Evolutionary conservation across 2,113 vertebrate species (phyloP), one percentile per base, ranked within the genome.

Genomic region (Romanogobio albipinnatus): DNA sequence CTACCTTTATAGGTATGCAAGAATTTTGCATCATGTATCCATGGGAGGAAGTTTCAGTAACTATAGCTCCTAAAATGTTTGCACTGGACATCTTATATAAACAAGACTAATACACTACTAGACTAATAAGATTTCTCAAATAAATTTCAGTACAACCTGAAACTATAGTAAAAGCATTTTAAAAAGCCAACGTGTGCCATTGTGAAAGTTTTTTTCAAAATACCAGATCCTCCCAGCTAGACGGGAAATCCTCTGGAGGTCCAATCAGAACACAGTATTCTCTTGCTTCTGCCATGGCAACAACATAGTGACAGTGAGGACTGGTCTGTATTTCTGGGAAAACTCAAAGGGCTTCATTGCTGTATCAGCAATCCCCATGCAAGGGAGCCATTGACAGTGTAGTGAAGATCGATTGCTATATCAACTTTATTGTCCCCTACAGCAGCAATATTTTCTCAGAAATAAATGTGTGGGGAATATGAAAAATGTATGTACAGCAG

Each of bases 401-500:
- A 3, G 15, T 49, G 61, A 81, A 81, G 84, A 90, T 92, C 29
- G 76, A 85, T 81, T 78, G 82, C 84, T 86, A 58, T 77, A 74
- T 24, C 80, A 76, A 79, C 64, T 29, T 66, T 80, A 85, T 86
- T 84, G 47, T 62, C 86, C 81, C 83, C 88, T 70, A 82, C 24
- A 87, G 90, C 89, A 81, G 89, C 86, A 90, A 86, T 86, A 85
- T 87, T 89, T 89, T 88, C 89, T 91, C 86, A 68, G 22, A 86
- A 86, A 85, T 85, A 81, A 43, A 76, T 89, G 75, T 76, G 36
- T 75, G 56, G 70, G 43, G 22, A 53, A 76, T 56, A 90, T 94
- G 80, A 93, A 92, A 93, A 91, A 91, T 92, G 83, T 59, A 93
- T 87, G 71, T 83, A 86, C 73, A 78, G 68, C 83, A 74, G 83